A percentile compares a stretch with the other conserved stretches of the same genome.
Evolutionary conservation across 2,113 vertebrate species (phyloP).

Genomic region (Brevimyrus niger): DNA sequence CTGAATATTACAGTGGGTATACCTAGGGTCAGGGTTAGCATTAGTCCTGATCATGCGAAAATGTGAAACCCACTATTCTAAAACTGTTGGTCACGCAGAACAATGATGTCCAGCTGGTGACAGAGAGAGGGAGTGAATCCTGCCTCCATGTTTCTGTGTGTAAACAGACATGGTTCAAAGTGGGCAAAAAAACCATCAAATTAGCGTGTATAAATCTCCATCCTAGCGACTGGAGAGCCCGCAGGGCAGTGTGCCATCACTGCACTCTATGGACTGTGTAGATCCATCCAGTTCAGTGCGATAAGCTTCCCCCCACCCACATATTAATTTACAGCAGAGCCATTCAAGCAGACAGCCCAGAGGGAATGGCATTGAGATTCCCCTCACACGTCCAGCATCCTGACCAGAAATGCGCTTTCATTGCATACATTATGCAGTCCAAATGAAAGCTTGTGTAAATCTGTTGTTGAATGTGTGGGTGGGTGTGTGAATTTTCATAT

Average conservation of each 20-base stretch:
- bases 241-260: conserved; percentile 23
- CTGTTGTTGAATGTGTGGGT: conserved; percentile 37
- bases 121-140: conserved; percentile 22
- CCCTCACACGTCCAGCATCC: conserved; percentile 55
- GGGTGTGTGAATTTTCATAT: conserved; percentile 28
- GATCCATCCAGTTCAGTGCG: background rate
- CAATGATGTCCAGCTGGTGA: background rate
- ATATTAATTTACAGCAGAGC: conserved; percentile 58
- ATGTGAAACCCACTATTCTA: background rate
- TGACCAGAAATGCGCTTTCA: conserved; percentile 70
- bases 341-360: conserved; percentile 57
- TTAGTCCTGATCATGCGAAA: background rate
- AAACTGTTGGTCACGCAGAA: background rate
- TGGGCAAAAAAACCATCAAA: conserved; percentile 35
- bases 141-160: conserved; percentile 1
- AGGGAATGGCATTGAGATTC: conserved; percentile 63
- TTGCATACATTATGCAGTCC: conserved; percentile 73
- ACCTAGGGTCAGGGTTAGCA: background rate
- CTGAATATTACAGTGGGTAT: background rate
- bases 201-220: conserved; percentile 40
- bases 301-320: conserved; percentile 18
- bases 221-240: conserved; percentile 41
- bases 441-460: conserved; percentile 40
- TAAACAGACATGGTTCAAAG: conserved; percentile 19
- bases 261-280: conserved; percentile 43